phyloP scores from a whole-genome alignment of 2,113 vertebrate genomes.

The Neogale vison region DNA sequence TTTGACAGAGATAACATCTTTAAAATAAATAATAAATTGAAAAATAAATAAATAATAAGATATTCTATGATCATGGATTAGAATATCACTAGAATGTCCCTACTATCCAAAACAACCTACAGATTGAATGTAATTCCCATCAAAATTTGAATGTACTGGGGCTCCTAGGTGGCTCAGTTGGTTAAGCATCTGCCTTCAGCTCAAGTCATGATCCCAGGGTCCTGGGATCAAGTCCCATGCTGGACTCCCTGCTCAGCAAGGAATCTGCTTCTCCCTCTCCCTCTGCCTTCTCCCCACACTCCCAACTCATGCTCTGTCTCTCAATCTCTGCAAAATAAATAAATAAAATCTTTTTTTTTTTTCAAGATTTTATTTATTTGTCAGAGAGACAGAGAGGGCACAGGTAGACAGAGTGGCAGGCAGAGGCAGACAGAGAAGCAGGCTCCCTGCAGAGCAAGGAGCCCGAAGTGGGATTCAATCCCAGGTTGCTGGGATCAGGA shows the following conservation, averaged over 20 bases:
- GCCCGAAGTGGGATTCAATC: too few relatives aligned
- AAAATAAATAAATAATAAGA: background rate
- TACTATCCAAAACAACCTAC: background rate
- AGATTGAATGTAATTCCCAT: background rate
- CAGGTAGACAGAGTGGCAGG: too few relatives aligned
- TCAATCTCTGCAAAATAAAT: too few relatives aligned
- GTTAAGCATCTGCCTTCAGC: background rate
- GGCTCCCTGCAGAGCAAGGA: too few relatives aligned
- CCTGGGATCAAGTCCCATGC: background rate
- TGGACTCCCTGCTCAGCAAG: background rate
- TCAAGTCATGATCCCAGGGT: background rate
- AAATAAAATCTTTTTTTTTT: too few relatives aligned
- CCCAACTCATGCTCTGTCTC: background rate
- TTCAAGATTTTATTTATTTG: too few relatives aligned
- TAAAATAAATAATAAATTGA: too few relatives aligned
- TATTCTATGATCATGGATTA: background rate
- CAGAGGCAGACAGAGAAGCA: too few relatives aligned
- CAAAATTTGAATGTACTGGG: background rate
- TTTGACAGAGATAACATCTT: too few relatives aligned
- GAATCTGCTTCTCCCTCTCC: too few relatives aligned
- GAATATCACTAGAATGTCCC: background rate
- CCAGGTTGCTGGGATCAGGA: too few relatives aligned
- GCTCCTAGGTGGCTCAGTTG: background rate
- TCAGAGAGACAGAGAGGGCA: too few relatives aligned
- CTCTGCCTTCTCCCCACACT: background rate